These are phyloP conservation scores for Nemotelus nigrinus DNA, from an alignment of 2,888 invertebrate species.

Conservation along the genomic window DNA sequence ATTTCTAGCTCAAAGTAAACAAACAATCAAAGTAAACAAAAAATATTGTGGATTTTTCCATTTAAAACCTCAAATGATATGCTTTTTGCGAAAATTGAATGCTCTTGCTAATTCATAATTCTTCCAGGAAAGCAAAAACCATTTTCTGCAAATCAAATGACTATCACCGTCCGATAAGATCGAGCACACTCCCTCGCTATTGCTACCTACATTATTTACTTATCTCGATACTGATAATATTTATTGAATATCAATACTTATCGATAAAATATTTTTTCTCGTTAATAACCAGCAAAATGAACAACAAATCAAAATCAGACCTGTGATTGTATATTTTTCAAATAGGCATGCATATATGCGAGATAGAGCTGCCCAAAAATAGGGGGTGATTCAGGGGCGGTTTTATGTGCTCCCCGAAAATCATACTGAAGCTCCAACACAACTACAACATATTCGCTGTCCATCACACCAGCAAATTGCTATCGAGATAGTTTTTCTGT, in stretches of 20 bases:
- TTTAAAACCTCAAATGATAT: conserved; percentile 11
- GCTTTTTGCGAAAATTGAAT: background rate
- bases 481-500: conserved; percentile 11
- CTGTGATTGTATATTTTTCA: background rate
- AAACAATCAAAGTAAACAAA: conserved; percentile 32
- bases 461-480: conserved; percentile 25
- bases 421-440: conserved; percentile 11
- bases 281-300: background rate
- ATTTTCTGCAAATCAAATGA: too few species aligned
- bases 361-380: background rate
- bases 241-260: background rate
- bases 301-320: conserved; percentile 33
- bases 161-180: too few species aligned
- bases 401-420: conserved; percentile 15
- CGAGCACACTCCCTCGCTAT: background rate
- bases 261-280: conserved; percentile 15
- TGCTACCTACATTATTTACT: background rate
- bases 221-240: conserved; percentile 20
- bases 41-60: conserved; percentile 12
- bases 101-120: background rate
- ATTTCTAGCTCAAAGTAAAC: conserved; percentile 1
- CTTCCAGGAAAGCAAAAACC: too few species aligned
- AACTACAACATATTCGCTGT: background rate
- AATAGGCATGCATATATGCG: background rate
- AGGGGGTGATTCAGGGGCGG: conserved; percentile 12